Evolutionary conservation across 1,140 invertebrate genomes (phyloP).

Genomic region (Pantala flavescens): DNA sequence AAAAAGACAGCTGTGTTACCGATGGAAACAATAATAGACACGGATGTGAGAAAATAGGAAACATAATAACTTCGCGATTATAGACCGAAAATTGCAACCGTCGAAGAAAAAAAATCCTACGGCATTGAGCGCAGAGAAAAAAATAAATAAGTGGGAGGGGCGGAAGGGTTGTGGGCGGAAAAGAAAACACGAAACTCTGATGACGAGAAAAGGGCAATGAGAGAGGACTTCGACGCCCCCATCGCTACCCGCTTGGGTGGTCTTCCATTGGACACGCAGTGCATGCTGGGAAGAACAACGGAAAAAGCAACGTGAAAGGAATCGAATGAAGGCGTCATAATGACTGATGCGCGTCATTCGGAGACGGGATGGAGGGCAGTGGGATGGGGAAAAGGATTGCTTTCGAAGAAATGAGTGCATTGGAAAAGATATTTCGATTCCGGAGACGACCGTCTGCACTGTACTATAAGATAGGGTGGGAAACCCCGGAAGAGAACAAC

Average conservation of each 20-base stretch:
- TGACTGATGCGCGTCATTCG: neutral
- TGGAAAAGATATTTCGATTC: neutral
- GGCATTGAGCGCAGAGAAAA: too few relatives aligned
- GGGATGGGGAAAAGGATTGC: neutral
- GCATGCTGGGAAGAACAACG: conserved; percentile 3
- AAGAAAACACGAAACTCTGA: neutral
- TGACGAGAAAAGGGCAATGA: conserved; percentile 4
- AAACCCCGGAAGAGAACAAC: neutral
- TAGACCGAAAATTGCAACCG: too few relatives aligned
- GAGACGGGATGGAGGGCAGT: neutral
- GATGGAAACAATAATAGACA: too few relatives aligned
- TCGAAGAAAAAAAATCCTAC: too few relatives aligned
- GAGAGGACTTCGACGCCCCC: neutral
- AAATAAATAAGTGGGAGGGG: too few relatives aligned
- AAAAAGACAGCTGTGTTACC: too few relatives aligned
- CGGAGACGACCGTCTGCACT: neutral
- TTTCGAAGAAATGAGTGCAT: neutral
- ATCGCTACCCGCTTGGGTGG: neutral
- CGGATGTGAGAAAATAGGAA: too few relatives aligned
- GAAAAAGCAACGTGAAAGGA: neutral
- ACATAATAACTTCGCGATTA: too few relatives aligned
- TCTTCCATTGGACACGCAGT: conserved; percentile 6
- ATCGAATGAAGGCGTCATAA: conserved; percentile 2
- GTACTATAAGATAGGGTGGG: neutral
- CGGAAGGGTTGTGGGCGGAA: neutral